phyloP scores from a whole-genome alignment of 2,888 invertebrate species.

The Heliconius erato region DNA sequence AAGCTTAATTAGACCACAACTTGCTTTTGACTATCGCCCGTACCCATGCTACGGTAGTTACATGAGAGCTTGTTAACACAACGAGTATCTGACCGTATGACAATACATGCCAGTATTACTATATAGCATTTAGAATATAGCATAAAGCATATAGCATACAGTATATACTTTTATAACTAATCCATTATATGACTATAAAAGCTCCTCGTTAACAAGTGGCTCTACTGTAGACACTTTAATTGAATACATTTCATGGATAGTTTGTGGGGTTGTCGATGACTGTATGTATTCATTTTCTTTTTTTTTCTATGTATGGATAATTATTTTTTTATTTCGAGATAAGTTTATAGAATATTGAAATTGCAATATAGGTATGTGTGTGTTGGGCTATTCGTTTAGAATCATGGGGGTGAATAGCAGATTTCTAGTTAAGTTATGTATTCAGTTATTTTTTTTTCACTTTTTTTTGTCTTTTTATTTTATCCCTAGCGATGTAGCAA shows the following conservation, averaged over 20 bases:
- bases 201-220: constrained; percentile 29
- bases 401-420: neutral
- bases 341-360: neutral
- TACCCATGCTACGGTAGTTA: constrained; percentile 6
- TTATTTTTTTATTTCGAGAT: neutral
- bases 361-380: neutral
- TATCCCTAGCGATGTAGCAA: neutral
- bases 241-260: constrained; percentile 24
- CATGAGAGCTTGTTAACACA: constrained; percentile 29
- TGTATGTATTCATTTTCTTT: neutral
- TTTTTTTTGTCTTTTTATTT: too few species aligned
- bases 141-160: neutral
- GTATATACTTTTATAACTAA: constrained; percentile 27
- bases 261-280: constrained; percentile 1
- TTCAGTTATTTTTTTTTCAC: neutral
- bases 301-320: neutral
- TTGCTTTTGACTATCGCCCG: constrained; percentile 6
- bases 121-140: neutral
- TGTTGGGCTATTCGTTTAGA: neutral
- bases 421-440: neutral
- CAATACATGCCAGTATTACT: constrained; percentile 17
- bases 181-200: constrained; percentile 29
- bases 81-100: constrained; percentile 22
- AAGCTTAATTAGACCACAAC: constrained; percentile 22
- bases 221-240: constrained; percentile 26